Evolutionary conservation across 2,113 vertebrate species (phyloP).

Genomic region (Anhinga rufa): DNA sequence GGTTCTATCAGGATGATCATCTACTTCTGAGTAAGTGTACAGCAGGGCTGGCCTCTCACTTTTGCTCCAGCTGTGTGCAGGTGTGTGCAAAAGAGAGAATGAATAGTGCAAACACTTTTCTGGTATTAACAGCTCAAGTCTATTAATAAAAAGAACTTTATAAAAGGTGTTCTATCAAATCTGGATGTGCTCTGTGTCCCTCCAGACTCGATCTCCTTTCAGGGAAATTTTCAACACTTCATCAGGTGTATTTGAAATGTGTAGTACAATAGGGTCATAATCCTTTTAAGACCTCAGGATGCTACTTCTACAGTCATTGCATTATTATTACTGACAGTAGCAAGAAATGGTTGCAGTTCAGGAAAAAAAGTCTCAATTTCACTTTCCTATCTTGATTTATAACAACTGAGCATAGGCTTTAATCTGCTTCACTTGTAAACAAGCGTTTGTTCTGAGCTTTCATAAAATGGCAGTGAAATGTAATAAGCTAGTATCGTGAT

Average conservation of each 20-base stretch:
- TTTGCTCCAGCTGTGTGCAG: neutral
- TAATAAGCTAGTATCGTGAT: neutral
- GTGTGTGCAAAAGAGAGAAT: neutral
- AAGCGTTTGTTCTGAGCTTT: neutral
- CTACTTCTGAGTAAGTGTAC: neutral
- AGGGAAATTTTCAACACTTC: neutral
- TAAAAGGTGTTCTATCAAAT: neutral
- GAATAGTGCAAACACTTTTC: neutral
- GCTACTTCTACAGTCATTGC: neutral
- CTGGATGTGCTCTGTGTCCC: neutral
- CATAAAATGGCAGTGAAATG: neutral
- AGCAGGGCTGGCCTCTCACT: neutral
- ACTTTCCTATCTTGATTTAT: neutral
- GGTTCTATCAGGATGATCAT: neutral
- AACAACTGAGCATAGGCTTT: neutral
- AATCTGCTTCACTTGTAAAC: neutral
- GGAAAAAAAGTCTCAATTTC: neutral
- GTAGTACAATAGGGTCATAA: neutral
- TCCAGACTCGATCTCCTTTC: neutral
- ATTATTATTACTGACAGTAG: neutral
- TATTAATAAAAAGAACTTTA: neutral
- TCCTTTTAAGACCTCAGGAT: neutral
- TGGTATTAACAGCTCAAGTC: neutral
- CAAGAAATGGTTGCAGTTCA: neutral
- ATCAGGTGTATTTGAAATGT: neutral